Percentiles rank a stretch among this genome's conserved stretches.
phyloP scores from a whole-genome alignment of 2,888 invertebrate species.

The Spilarctia lutea region DNA sequence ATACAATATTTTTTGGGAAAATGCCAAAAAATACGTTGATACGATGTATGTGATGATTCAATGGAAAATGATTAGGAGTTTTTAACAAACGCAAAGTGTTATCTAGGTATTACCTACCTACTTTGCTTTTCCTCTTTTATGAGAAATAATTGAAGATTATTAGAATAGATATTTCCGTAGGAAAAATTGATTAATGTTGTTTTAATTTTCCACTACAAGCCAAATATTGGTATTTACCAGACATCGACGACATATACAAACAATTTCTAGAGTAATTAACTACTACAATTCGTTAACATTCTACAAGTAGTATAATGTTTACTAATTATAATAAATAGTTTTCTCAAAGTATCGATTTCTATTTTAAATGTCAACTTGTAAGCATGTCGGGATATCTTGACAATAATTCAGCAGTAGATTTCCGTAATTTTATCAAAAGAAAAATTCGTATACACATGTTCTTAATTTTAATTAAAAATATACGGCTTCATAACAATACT shows the following conservation, averaged over 20 bases:
- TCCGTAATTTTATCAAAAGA: neutral
- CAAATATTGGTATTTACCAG: conserved; percentile 48
- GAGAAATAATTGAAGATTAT: neutral
- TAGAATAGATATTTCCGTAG: conserved; percentile 2
- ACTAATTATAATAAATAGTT: too few relatives aligned
- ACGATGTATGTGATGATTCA: conserved; percentile 45
- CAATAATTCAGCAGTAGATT: neutral
- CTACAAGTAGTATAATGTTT: neutral
- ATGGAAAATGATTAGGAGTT: conserved; percentile 25
- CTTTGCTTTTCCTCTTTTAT: neutral
- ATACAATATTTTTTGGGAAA: conserved; percentile 54
- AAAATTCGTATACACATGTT: neutral
- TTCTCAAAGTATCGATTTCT: neutral
- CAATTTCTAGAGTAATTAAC: conserved; percentile 39
- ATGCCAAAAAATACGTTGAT: conserved; percentile 60
- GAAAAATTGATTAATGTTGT: conserved; percentile 18
- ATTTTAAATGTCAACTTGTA: neutral
- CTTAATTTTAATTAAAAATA: neutral
- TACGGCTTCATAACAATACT: too few relatives aligned
- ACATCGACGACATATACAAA: conserved; percentile 39
- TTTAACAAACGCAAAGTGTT: neutral
- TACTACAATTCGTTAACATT: neutral
- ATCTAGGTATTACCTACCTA: conserved; percentile 4
- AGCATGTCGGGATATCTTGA: neutral
- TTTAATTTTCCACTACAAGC: conserved; percentile 39